phyloP scores from a whole-genome alignment of 2,797 vertebrate species.

The Spondyliosoma cantharus region DNA sequence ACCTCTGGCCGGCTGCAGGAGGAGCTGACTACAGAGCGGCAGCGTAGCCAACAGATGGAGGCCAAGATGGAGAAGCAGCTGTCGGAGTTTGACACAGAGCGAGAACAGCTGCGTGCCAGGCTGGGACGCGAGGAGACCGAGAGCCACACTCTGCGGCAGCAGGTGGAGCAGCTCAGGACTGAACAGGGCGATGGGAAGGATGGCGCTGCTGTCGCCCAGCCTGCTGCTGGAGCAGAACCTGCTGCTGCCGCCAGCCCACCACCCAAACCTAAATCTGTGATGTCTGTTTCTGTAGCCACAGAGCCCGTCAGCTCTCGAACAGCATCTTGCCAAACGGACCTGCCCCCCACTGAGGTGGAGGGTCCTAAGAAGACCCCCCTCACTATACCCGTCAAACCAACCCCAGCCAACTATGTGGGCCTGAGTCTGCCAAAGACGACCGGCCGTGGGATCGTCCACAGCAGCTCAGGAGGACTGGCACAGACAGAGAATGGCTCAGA shows the following conservation, averaged over 20 bases:
- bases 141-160: constrained; percentile 90
- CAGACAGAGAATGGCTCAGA: constrained; percentile 91
- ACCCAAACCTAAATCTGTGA: constrained; percentile 82
- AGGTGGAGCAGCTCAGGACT: constrained; percentile 92
- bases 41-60: constrained; percentile 92
- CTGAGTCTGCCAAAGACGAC: constrained; percentile 87
- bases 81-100: constrained; percentile 94
- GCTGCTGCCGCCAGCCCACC: constrained; percentile 75
- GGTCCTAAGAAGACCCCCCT: constrained; percentile 87
- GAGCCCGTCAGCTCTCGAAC: constrained; percentile 84
- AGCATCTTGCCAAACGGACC: constrained; percentile 92
- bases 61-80: constrained; percentile 98
- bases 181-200: constrained; percentile 79
- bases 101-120: constrained; percentile 93
- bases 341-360: constrained; percentile 82
- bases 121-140: constrained; percentile 92
- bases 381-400: constrained; percentile 88
- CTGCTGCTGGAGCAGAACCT: constrained; percentile 70
- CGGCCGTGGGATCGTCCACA: constrained; percentile 78
- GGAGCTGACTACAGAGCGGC: constrained; percentile 88
- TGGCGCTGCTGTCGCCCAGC: constrained; percentile 56
- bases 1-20: constrained; percentile 87
- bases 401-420: constrained; percentile 83
- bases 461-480: constrained; percentile 71
- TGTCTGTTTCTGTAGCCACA: constrained; percentile 89